Evolutionary conservation across 2,797 vertebrate genomes (phyloP).

Genomic region (Threskiornis aethiopicus): DNA sequence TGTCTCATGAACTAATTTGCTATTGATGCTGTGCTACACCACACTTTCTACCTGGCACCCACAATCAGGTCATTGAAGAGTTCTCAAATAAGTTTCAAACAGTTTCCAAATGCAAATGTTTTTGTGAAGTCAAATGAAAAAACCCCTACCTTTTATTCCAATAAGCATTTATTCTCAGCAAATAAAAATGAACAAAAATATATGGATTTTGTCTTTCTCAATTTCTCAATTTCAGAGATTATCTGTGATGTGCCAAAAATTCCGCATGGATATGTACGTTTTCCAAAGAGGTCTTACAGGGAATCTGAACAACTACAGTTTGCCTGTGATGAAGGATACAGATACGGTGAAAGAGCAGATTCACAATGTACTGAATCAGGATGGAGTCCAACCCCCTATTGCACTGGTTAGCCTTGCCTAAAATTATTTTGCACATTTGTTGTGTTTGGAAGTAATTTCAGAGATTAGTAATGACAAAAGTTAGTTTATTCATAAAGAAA

Average conservation of each 20-base stretch:
- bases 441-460: neutral
- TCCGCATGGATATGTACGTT: neutral
- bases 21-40: neutral
- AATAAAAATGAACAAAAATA: neutral
- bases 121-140: neutral
- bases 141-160: neutral
- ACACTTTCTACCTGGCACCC: neutral
- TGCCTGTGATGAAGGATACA: constrained; percentile 18
- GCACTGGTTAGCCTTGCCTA: constrained; percentile 12
- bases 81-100: neutral
- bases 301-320: neutral
- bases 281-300: neutral
- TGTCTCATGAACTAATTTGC: neutral
- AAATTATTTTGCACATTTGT: neutral
- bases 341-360: neutral
- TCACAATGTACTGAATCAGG: constrained; percentile 1
- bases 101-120: neutral
- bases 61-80: neutral
- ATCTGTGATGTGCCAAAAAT: neutral
- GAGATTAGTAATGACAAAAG: neutral
- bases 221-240: constrained; percentile 41
- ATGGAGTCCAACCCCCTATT: constrained; percentile 45
- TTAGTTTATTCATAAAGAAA: neutral
- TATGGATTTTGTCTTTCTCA: neutral
- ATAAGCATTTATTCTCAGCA: neutral